Base-by-base conservation (phyloP, 2,888 invertebrate genomes). In the Tortrix viridana region DNA sequence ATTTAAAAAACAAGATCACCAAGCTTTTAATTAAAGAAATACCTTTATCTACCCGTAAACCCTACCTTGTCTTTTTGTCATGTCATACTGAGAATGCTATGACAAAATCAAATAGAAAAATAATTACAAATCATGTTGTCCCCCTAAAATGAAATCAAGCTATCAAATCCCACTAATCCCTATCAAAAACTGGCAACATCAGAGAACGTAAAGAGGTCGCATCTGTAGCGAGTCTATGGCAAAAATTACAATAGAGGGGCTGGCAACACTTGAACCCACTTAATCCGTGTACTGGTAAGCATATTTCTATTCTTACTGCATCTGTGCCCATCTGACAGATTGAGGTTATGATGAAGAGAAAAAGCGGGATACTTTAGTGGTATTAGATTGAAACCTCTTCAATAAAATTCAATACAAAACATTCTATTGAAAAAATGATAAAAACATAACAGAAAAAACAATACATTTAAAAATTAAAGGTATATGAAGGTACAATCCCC, bases 261-360 rank as follows among this genome's bases (percentile, higher is more conserved):
- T 55, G 48, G 61, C 55, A 61, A 60, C 65, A 63, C 68, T 68
- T 67, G 68, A 68, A 67, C 63, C 70, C 68, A 69, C 69, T 71
- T 69, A 69, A 69, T 68, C 68, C 68, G 66, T 38, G 57, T 46
- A 48, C 63, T 60, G 55, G 60, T 60, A 68, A 62, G 62, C 67
- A 67, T 70, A 67, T 69, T 71, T 67, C 69, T 67, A 69, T 71
- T 70, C 67, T 69, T 69, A 63, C 47, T 70, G 58, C 71, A 71
- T 71, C 71, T 71, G 71, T 67, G 71, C 65, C 71, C 69, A 60
- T 62, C 41, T 48, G 47, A 44, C 2, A 41, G 56, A 54, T 44
- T 47, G 49, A 22, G 60, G 47, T 18, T 57, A 58, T 26, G 43
- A 44, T 61, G 16, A 20, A 44, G 38, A 9, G n/a, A 50, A 47